phyloP scores from a whole-genome alignment of 2,888 invertebrate genomes.

The Hydriomena furcata region DNA sequence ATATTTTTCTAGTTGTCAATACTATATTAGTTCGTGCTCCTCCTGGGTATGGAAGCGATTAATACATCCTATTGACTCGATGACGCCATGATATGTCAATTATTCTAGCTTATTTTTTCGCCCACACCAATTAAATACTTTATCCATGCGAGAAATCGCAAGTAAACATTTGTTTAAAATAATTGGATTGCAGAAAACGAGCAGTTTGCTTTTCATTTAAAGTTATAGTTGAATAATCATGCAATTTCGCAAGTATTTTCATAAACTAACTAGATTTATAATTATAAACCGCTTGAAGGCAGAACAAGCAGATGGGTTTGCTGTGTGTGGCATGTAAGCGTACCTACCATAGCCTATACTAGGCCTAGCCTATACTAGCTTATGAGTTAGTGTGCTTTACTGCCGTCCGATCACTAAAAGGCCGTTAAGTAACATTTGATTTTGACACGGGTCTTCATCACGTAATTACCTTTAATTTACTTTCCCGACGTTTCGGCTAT shows the following conservation, averaged over 20 bases:
- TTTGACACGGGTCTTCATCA: no score
- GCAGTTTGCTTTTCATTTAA: slow-evolving; percentile 13
- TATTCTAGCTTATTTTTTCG: slow-evolving; percentile 4
- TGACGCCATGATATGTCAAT: background rate
- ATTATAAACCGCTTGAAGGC: background rate
- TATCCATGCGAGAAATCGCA: slow-evolving; percentile 9
- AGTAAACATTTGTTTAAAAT: slow-evolving; percentile 15
- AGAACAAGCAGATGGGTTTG: no score
- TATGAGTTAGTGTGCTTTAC: no score
- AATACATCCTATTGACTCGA: slow-evolving; percentile 2
- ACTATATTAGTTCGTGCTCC: background rate
- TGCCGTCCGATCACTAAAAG: no score
- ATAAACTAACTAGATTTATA: no score
- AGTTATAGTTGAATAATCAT: slow-evolving; percentile 10
- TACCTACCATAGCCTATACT: no score
- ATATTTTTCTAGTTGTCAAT: no score
- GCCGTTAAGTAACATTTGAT: no score
- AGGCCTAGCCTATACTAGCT: no score
- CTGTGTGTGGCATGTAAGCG: no score
- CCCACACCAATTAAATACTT: slow-evolving; percentile 9
- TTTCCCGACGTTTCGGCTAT: no score
- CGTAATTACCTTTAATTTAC: no score
- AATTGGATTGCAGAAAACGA: slow-evolving; percentile 14
- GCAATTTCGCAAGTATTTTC: background rate
- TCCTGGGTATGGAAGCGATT: background rate